phyloP scores from a whole-genome alignment of 2,888 invertebrate genomes.

The Ashinkailepas kermadecensis region DNA sequence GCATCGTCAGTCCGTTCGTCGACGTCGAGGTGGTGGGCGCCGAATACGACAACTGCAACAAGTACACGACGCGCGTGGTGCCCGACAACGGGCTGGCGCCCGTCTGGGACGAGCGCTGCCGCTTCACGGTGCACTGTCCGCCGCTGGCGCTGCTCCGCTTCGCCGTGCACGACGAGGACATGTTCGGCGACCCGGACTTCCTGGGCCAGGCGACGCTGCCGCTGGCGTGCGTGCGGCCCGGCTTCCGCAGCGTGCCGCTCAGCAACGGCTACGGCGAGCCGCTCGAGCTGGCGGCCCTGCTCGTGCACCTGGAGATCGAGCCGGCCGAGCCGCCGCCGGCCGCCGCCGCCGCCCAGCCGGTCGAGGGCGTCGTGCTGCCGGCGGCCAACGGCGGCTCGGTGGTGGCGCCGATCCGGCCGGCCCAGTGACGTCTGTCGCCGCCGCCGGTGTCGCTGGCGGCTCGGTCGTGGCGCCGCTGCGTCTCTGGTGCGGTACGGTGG shows the following conservation, averaged over 20 bases:
- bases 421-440: slow-evolving; percentile 45
- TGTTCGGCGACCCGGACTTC: slow-evolving; percentile 94
- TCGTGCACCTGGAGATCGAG: slow-evolving; percentile 31
- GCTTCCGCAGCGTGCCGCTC: slow-evolving; percentile 84
- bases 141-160: slow-evolving; percentile 77
- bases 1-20: slow-evolving; percentile 22
- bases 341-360: slow-evolving; percentile 52
- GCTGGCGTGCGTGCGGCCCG: slow-evolving; percentile 64
- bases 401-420: slow-evolving; percentile 56
- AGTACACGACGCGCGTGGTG: slow-evolving; percentile 75
- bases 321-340: slow-evolving; percentile 60
- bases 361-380: slow-evolving; percentile 60
- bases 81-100: slow-evolving; percentile 91
- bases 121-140: slow-evolving; percentile 72
- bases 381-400: slow-evolving; percentile 46
- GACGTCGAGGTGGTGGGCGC: slow-evolving; percentile 78
- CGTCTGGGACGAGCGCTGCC: slow-evolving; percentile 79
- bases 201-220: slow-evolving; percentile 94
- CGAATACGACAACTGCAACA: slow-evolving; percentile 73
- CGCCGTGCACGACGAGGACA: slow-evolving; percentile 88
- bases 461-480: too few relatives aligned
- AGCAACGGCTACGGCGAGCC: slow-evolving; percentile 88
- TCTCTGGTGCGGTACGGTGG: too few relatives aligned
- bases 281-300: slow-evolving; percentile 57
- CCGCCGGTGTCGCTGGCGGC: too few relatives aligned